These are phyloP conservation scores for Psammodynastes pulverulentus DNA, from an alignment of 2,113 vertebrate species.

Conservation along the genomic window DNA sequence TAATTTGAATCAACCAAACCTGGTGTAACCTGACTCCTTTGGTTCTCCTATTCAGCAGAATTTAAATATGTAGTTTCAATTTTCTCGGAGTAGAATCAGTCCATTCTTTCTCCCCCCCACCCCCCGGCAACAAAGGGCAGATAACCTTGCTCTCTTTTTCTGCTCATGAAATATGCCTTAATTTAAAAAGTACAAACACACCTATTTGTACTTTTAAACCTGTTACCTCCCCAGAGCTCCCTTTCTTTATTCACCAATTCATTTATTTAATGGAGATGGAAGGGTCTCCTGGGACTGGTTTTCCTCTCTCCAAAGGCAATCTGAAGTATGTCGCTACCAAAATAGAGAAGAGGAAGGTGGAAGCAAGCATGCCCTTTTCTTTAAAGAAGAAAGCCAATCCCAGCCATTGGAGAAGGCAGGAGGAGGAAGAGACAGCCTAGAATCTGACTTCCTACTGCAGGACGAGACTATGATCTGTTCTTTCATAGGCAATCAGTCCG, in stretches of 20 bases:
- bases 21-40: not conserved
- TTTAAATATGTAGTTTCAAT: not conserved
- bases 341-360: not conserved
- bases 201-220: not conserved
- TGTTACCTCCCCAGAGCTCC: not conserved
- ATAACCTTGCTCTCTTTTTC: not conserved
- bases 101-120: not conserved
- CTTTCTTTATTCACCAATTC: not conserved
- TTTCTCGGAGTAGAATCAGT: not conserved
- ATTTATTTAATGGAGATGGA: not conserved
- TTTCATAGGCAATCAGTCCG: not conserved
- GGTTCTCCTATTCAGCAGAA: not conserved
- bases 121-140: not conserved
- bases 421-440: not conserved
- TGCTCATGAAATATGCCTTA: not conserved
- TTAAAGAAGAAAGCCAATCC: not conserved
- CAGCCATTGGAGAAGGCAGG: not conserved
- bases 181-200: not conserved
- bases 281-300: no score
- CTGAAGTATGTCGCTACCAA: not conserved
- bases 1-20: not conserved
- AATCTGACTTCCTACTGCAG: not conserved
- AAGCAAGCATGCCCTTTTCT: not conserved
- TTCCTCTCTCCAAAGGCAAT: not conserved
- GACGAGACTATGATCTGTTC: not conserved